Evolutionary conservation across 2,888 invertebrate species (phyloP).

Genomic region (Quadroppia sp.): DNA sequence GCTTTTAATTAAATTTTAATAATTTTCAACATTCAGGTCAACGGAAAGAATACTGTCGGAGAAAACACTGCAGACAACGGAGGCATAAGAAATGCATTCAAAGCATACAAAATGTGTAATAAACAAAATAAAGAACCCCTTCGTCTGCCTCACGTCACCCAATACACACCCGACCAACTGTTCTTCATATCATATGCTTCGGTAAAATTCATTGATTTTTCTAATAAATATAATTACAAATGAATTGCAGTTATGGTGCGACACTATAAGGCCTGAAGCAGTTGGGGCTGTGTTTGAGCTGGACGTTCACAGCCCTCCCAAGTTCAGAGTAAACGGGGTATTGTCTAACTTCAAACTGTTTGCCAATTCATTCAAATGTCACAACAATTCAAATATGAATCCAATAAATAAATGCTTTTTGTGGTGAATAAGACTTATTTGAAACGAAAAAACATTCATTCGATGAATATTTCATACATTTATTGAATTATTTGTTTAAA

Average conservation of each 20-base stretch:
- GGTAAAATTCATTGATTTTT: conserved; percentile 50
- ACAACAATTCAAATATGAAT: conserved; percentile 32
- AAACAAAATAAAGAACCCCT: neutral
- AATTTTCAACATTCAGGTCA: conserved; percentile 55
- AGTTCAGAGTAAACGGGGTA: conserved; percentile 37
- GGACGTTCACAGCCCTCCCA: conserved; percentile 32
- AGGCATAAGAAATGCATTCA: conserved; percentile 66
- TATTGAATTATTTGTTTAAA: no score
- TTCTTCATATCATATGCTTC: conserved; percentile 77
- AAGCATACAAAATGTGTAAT: conserved; percentile 60
- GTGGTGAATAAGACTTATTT: conserved; percentile 11
- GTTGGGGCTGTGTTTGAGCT: neutral
- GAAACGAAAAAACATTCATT: no score
- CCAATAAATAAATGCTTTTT: conserved; percentile 37
- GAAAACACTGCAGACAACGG: conserved; percentile 85
- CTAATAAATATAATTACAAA: neutral
- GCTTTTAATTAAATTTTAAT: neutral
- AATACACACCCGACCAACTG: conserved; percentile 25
- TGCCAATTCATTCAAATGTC: conserved; percentile 37
- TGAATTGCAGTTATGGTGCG: conserved; percentile 68
- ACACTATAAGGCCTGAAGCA: conserved; percentile 51
- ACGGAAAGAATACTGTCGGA: conserved; percentile 80
- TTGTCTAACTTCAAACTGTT: conserved; percentile 19
- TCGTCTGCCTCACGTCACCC: conserved; percentile 1
- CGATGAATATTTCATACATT: no score